Evolutionary conservation across 2,888 invertebrate genomes (phyloP).

Genomic region (Rutpela maculata): DNA sequence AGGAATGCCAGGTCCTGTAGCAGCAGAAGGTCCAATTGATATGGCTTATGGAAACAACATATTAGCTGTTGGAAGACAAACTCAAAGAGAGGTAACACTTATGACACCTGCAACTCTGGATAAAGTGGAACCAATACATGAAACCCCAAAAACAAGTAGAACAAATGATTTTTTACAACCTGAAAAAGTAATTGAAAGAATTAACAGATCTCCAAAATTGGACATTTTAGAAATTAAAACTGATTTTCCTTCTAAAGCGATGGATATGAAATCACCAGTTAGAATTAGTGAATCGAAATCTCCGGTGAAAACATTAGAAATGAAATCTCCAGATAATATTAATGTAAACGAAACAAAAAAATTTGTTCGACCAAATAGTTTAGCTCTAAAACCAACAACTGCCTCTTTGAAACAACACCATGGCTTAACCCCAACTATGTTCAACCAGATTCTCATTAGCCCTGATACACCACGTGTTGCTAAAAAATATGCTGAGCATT

Average conservation of each 20-base stretch:
- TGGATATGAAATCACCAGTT: slow-evolving; percentile 55
- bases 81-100: slow-evolving; percentile 48
- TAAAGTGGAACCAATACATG: slow-evolving; percentile 2
- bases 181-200: slow-evolving; percentile 40
- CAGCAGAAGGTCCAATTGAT: slow-evolving; percentile 69
- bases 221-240: slow-evolving; percentile 59
- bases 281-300: slow-evolving; percentile 42
- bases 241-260: slow-evolving; percentile 51
- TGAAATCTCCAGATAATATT: slow-evolving; percentile 36
- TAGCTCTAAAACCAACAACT: slow-evolving; percentile 89
- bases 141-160: slow-evolving; percentile 14
- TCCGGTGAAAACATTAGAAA: slow-evolving; percentile 33
- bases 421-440: slow-evolving; percentile 87
- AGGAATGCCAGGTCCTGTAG: slow-evolving; percentile 88
- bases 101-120: slow-evolving; percentile 36
- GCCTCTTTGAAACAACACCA: slow-evolving; percentile 88
- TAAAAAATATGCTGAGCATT: slow-evolving; percentile 92
- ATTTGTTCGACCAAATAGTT: slow-evolving; percentile 87
- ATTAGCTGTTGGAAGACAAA: slow-evolving; percentile 50
- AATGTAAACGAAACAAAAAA: slow-evolving; percentile 74
- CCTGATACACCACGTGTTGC: slow-evolving; percentile 94
- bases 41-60: slow-evolving; percentile 58
- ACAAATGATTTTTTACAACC: slow-evolving; percentile 40
- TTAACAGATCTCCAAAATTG: slow-evolving; percentile 47
- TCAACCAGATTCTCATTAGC: slow-evolving; percentile 89